Evolutionary conservation across 2,113 vertebrate genomes (phyloP).

Genomic region (Pitta sordida): DNA sequence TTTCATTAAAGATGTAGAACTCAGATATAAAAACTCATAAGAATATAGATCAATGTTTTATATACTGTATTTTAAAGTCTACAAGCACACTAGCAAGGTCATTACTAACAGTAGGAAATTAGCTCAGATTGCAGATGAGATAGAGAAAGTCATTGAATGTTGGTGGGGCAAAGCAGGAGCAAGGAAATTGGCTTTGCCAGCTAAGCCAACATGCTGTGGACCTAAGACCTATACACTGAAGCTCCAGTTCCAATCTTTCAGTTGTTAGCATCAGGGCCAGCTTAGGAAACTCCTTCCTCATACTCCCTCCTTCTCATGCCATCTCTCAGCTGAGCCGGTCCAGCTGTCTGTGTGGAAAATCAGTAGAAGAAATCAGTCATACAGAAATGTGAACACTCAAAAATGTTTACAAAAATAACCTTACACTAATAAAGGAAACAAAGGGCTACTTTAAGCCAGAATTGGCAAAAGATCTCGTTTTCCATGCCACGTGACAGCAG

Average conservation of each 20-base stretch:
- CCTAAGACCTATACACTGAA: background rate
- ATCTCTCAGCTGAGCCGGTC: background rate
- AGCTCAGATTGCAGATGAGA: background rate
- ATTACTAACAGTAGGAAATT: background rate
- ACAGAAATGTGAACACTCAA: background rate
- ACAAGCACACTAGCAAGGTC: background rate
- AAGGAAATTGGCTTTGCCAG: background rate
- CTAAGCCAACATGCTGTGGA: background rate
- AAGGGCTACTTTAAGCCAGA: background rate
- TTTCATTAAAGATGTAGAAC: background rate
- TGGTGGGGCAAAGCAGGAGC: background rate
- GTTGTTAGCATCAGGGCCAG: background rate
- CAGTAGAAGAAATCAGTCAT: background rate
- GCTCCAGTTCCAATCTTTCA: background rate
- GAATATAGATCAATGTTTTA: background rate
- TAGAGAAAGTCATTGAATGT: background rate
- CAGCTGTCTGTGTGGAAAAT: background rate
- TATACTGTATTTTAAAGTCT: background rate
- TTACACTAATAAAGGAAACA: background rate
- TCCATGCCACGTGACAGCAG: background rate
- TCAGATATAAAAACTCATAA: background rate
- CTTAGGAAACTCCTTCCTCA: background rate
- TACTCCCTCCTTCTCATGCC: background rate
- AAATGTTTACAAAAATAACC: background rate
- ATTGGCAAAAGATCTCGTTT: background rate